Conservation (phyloP, 2,888 invertebrate species). For the Petrolisthes manimaculis region DNA sequence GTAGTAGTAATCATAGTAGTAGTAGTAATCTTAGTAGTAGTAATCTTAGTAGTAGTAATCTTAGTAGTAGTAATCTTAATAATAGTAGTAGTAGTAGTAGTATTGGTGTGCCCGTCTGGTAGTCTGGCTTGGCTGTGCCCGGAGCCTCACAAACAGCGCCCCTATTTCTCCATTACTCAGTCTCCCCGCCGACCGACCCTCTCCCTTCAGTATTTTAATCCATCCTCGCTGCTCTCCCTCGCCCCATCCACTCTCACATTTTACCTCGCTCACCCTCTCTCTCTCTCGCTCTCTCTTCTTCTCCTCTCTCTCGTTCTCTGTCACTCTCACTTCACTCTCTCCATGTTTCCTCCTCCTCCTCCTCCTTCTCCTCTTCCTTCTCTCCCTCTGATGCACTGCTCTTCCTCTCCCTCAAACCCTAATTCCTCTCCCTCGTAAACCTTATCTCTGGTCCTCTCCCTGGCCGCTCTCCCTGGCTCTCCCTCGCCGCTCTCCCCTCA, state of each 20-base stretch:
- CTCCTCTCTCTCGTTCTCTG: background rate
- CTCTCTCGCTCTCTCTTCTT: background rate
- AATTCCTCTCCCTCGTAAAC: background rate
- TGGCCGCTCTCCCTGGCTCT: conserved; percentile 13
- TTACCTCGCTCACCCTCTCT: background rate
- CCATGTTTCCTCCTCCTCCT: background rate
- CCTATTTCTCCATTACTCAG: conserved; percentile 1
- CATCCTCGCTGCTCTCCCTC: background rate
- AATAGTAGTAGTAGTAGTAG: too few relatives aligned
- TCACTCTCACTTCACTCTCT: background rate
- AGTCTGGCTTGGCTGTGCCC: background rate
- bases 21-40: too few relatives aligned
- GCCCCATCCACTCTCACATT: background rate
- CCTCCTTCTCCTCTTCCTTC: background rate
- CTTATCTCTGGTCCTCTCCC: background rate
- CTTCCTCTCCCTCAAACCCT: conserved; percentile 14
- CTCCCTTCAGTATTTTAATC: background rate
- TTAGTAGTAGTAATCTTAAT: too few relatives aligned
- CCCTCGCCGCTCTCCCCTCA: background rate
- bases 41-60: too few relatives aligned
- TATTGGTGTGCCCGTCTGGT: background rate
- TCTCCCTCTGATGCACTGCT: background rate
- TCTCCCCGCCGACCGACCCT: background rate
- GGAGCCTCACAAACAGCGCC: background rate
- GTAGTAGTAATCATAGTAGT: too few relatives aligned